Evolutionary conservation across 2,888 invertebrate genomes (phyloP), one percentile per base, ranked within the genome.

Genomic region (Drosophila nigricruria): DNA sequence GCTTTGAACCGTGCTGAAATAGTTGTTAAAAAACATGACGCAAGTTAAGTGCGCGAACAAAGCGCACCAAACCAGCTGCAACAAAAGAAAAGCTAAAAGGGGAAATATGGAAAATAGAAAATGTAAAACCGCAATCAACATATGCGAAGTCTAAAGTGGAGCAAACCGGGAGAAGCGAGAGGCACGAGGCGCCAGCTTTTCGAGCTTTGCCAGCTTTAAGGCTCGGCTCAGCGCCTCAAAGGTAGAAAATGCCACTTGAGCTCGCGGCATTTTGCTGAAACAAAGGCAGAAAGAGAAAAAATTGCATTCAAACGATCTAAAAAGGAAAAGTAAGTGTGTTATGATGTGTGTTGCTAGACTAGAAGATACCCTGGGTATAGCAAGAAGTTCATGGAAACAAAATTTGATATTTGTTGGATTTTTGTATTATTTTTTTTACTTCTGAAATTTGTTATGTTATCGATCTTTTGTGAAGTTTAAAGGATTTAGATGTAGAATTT

Each of bases 51-150:
- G 59, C 52, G 42, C 50, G 36, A 36, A 70, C 73, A 74, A 61
- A 59, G 75, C 45, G 47, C 34, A 9, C 20, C 20, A 66, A 56
- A 49, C 50, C 57, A 45, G 47, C 38, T 30, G 47, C 59, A 69
- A 70, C 52, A 60, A 63, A 54, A 65, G 54, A 23, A 57, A 25
- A 45, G 34, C 47, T 30, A 49, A 57, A 27, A 43, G 32, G 14
- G n/a, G 6, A 57, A 57, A 67, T 77, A 75, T 75, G 63, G 42
- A 56, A 66, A 54, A 66, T 64, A 38, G 34, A 49, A 70, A 70
- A 64, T 67, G 60, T 71, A 70, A 78, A 89, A 81, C 77, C 76
- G 84, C 88, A 89, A 84, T 84, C 89, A 89, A 59, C 84, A 87
- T 84, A 84, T 84, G 85, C 73, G 66, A 64, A 73, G 50, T 27